Conservation (phyloP, 2,113 vertebrate species). For the Machaerirhynchus nigripectus region DNA sequence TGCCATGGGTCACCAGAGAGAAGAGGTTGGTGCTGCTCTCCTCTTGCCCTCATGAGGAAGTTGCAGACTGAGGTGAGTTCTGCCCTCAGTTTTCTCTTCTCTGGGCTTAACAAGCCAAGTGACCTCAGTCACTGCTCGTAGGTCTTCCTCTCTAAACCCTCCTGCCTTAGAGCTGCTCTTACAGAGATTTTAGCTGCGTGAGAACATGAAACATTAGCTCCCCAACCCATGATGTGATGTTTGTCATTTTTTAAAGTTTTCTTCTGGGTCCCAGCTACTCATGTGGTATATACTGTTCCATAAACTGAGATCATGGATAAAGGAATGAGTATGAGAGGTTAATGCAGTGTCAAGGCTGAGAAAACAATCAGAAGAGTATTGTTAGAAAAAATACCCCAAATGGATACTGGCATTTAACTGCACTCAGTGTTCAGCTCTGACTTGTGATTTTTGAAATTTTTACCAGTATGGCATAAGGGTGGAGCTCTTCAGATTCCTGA, state of each 20-base stretch:
- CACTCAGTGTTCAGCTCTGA: neutral
- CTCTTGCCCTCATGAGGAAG: neutral
- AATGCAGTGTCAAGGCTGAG: neutral
- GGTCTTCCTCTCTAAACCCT: neutral
- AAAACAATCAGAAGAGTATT: neutral
- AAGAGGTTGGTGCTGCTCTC: neutral
- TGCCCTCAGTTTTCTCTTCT: neutral
- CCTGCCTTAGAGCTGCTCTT: neutral
- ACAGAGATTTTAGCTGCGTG: neutral
- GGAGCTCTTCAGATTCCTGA: neutral
- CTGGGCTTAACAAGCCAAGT: neutral
- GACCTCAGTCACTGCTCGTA: accelerated
- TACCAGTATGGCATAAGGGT: neutral
- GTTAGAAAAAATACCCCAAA: neutral
- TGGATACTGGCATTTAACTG: neutral
- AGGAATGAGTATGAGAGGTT: neutral
- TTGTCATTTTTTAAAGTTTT: neutral
- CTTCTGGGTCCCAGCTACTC: neutral
- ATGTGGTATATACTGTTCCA: neutral
- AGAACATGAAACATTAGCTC: neutral
- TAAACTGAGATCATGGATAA: neutral
- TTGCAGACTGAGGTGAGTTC: neutral
- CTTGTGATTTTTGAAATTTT: neutral
- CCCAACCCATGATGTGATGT: accelerated
- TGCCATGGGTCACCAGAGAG: neutral